A percentile compares a stretch with the other conserved stretches of the same genome.
Evolutionary conservation across 2,797 vertebrate genomes (phyloP).

Genomic region (Podarcis lilfordi): DNA sequence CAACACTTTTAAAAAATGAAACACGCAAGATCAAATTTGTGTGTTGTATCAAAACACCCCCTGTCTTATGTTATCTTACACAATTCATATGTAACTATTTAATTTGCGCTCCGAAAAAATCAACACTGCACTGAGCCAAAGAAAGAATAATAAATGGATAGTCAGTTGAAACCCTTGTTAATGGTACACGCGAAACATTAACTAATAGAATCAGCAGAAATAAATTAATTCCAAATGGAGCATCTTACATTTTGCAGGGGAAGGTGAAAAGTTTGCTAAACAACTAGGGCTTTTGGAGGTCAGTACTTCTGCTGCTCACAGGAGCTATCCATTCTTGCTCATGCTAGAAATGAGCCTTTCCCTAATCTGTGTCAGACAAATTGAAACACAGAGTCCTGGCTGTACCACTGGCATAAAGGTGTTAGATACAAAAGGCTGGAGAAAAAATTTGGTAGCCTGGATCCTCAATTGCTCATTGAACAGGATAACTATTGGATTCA

Average conservation of each 20-base stretch:
- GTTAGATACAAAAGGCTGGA: neutral
- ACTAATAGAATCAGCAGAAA: constrained; percentile 34
- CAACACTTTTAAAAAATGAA: neutral
- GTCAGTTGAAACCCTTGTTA: constrained; percentile 27
- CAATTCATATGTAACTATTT: constrained; percentile 32
- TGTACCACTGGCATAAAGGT: neutral
- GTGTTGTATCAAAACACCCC: constrained; percentile 27
- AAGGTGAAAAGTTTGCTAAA: constrained; percentile 38
- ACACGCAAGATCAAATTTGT: constrained; percentile 18
- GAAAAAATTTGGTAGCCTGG: neutral
- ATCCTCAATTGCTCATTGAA: neutral
- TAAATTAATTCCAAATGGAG: constrained; percentile 41
- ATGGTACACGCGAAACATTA: constrained; percentile 12
- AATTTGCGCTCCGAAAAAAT: constrained; percentile 18
- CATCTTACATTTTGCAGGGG: neutral
- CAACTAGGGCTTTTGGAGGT: constrained; percentile 3
- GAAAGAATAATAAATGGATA: constrained; percentile 32
- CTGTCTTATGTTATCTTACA: constrained; percentile 14
- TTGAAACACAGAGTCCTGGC: neutral
- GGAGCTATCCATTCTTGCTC: neutral
- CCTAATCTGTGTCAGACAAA: neutral
- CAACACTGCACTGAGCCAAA: constrained; percentile 21
- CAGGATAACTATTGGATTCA: neutral
- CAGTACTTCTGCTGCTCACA: constrained; percentile 10
- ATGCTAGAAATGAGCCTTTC: neutral